Conservation (phyloP, 64 coral and sea anemone species). For the Porites australiensis region DNA sequence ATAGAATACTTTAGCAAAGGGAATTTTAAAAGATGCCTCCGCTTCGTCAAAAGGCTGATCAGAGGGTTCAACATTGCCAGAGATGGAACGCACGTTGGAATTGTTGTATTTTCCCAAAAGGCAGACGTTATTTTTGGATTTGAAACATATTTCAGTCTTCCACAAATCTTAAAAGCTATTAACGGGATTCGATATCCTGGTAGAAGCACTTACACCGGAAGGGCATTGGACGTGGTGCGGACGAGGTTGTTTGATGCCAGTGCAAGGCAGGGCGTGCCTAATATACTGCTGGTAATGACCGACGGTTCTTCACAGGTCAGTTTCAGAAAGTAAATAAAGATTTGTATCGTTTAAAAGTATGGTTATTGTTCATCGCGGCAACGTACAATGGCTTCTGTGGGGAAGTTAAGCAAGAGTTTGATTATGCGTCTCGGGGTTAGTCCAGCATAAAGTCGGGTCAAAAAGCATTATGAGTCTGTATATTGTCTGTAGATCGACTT, state of each 20-base stretch:
- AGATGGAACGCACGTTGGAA: slow-evolving; percentile 71
- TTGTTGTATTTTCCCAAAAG: slow-evolving; percentile 56
- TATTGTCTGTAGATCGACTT: too few species aligned
- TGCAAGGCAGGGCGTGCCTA: slow-evolving; percentile 63
- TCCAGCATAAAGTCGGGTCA: too few species aligned
- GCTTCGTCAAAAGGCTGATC: slow-evolving; percentile 67
- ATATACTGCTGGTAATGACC: slow-evolving; percentile 68
- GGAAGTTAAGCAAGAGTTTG: too few species aligned
- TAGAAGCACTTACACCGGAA: slow-evolving; percentile 65
- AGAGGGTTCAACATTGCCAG: slow-evolving; percentile 64
- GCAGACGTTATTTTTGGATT: slow-evolving; percentile 42
- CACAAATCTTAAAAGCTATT: slow-evolving; percentile 34
- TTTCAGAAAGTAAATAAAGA: neutral
- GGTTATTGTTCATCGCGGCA: too few species aligned
- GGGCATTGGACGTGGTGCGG: slow-evolving; percentile 37
- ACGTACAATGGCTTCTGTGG: too few species aligned
- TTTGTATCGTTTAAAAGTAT: too few species aligned
- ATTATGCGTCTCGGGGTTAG: too few species aligned
- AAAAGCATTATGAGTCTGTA: too few species aligned
- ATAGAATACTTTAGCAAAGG: slow-evolving; percentile 55
- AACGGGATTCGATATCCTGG: slow-evolving; percentile 50
- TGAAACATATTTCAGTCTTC: slow-evolving; percentile 50
- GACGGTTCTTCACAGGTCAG: slow-evolving; percentile 56
- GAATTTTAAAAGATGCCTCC: slow-evolving; percentile 64
- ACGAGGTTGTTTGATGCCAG: slow-evolving; percentile 49